These are phyloP conservation scores for Biston stratarius DNA, from an alignment of 2,888 invertebrate genomes.

Conservation along the genomic window DNA sequence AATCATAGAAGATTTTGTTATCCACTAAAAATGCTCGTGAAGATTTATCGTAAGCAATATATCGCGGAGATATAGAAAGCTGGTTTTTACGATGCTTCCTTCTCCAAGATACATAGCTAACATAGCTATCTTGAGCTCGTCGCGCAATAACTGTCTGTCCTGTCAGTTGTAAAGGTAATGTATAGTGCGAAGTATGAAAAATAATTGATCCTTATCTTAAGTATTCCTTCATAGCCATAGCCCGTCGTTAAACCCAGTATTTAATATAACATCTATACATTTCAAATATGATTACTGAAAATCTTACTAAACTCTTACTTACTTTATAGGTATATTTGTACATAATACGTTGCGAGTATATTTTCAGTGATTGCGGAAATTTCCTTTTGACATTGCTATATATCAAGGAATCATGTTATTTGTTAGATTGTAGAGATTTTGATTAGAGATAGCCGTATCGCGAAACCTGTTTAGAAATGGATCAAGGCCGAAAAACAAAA, in stretches of 20 bases:
- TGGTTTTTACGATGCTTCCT: constrained; percentile 45
- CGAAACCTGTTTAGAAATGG: constrained; percentile 45
- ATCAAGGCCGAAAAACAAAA: constrained; percentile 51
- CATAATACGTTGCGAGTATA: neutral
- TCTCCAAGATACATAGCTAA: constrained; percentile 39
- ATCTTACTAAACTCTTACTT: too few relatives aligned
- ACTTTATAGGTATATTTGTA: too few relatives aligned
- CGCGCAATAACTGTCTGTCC: constrained; percentile 31
- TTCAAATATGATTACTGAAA: too few relatives aligned
- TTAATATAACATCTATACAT: too few relatives aligned
- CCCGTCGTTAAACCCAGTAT: too few relatives aligned
- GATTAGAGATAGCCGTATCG: constrained; percentile 31
- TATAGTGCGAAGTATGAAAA: constrained; percentile 14
- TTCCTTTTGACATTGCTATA: neutral
- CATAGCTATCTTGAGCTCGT: constrained; percentile 39
- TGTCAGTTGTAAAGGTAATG: constrained; percentile 31
- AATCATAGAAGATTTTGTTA: constrained; percentile 43
- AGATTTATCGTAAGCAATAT: constrained; percentile 42
- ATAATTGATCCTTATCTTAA: neutral
- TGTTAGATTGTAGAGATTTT: constrained; percentile 16
- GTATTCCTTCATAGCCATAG: neutral
- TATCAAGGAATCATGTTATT: constrained; percentile 17
- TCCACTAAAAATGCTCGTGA: constrained; percentile 44
- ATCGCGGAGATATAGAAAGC: constrained; percentile 39
- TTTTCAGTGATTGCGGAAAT: neutral